Percentiles rank a stretch among this genome's conserved stretches.
Conservation (phyloP, 2,113 vertebrate genomes). For the Tichodroma muraria region DNA sequence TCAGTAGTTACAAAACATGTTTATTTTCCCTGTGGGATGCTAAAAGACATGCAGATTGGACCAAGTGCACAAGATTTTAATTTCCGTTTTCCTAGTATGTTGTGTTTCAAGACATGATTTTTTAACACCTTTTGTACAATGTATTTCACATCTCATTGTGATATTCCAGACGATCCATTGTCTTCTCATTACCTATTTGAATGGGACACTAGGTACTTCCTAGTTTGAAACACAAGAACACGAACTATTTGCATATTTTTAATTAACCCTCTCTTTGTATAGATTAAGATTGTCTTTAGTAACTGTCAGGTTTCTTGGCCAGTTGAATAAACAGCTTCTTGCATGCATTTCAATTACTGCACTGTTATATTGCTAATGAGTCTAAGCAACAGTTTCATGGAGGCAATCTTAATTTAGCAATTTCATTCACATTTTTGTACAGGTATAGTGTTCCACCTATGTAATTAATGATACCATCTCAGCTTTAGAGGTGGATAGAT, state of each 20-base stretch:
- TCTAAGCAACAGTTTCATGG: constrained; percentile 15
- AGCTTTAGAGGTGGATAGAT: neutral
- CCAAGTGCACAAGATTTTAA: neutral
- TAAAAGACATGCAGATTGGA: neutral
- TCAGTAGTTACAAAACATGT: neutral
- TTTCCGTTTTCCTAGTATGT: neutral
- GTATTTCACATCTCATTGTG: neutral
- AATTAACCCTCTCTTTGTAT: constrained; percentile 38
- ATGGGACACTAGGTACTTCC: neutral
- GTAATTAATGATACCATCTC: constrained; percentile 16
- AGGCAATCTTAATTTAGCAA: neutral
- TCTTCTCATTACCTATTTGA: neutral
- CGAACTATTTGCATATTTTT: constrained; percentile 21
- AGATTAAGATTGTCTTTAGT: constrained; percentile 11
- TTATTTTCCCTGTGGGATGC: neutral
- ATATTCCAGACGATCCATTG: neutral
- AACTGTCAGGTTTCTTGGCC: constrained; percentile 25
- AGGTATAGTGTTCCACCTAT: neutral
- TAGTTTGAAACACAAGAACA: neutral
- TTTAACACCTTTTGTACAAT: neutral
- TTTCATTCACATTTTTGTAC: constrained; percentile 42
- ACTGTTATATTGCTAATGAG: constrained; percentile 38
- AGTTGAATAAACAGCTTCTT: constrained; percentile 22
- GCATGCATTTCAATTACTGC: constrained; percentile 29
- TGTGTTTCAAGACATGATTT: neutral